Evolutionary conservation across 2,113 vertebrate genomes (phyloP).

Genomic region (Choloepus hoffmanni): DNA sequence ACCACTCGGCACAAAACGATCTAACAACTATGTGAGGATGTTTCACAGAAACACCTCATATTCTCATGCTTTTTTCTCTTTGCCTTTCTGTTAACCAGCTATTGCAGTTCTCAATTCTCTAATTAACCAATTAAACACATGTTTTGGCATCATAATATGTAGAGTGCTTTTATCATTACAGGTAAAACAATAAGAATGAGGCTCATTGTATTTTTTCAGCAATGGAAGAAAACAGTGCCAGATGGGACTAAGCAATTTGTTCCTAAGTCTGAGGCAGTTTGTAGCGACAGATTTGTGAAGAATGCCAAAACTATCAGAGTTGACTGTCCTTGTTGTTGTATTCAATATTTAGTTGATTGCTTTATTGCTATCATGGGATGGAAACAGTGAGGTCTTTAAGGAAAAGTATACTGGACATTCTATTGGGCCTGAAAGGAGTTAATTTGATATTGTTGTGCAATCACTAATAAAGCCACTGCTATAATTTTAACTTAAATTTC

Average conservation of each 20-base stretch:
- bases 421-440: not conserved
- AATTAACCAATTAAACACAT: constrained; percentile 69
- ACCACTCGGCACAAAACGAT: not conserved
- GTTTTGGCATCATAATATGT: constrained; percentile 14
- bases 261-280: not conserved
- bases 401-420: not conserved
- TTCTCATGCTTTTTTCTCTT: not conserved
- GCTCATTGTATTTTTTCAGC: constrained; percentile 48
- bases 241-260: not conserved
- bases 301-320: not conserved
- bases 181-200: constrained; percentile 53
- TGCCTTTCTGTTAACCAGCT: not conserved
- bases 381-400: not conserved
- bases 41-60: not conserved
- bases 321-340: not conserved
- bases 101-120: not conserved
- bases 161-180: constrained; percentile 45
- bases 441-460: constrained; percentile 19
- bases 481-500: constrained; percentile 11
- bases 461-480: not conserved
- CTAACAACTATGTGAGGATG: not conserved
- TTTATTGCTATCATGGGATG: not conserved
- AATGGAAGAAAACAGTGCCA: not conserved
- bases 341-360: not conserved
- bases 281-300: not conserved